phyloP scores from a whole-genome alignment of 2,888 invertebrate genomes.

The Cryptus viduatorius region DNA sequence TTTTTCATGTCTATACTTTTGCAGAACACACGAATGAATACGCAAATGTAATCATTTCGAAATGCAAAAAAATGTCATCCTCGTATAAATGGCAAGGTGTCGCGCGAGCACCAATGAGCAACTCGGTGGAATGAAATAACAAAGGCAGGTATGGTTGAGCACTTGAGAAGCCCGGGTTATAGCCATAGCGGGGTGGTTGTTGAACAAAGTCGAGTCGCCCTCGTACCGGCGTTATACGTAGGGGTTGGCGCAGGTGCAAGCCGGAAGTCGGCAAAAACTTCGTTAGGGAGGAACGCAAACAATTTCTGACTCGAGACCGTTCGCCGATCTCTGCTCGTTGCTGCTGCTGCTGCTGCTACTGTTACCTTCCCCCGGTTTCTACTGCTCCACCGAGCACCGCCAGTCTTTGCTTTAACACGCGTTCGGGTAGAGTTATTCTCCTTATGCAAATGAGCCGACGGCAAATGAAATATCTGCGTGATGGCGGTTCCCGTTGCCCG shows the following conservation, averaged over 20 bases:
- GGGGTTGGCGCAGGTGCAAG: constrained; percentile 76
- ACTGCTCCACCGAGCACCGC: constrained; percentile 48
- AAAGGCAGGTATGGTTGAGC: constrained; percentile 58
- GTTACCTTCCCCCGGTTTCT: constrained; percentile 39
- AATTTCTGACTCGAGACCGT: constrained; percentile 75
- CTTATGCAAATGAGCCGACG: constrained; percentile 78
- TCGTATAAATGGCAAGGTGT: neutral
- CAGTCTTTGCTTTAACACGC: constrained; percentile 69
- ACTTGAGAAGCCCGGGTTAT: constrained; percentile 57
- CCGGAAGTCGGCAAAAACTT: constrained; percentile 79
- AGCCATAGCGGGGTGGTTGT: neutral
- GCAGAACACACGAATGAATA: neutral
- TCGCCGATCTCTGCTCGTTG: constrained; percentile 69
- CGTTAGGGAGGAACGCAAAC: constrained; percentile 79
- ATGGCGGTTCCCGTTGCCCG: constrained; percentile 56
- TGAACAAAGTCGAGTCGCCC: constrained; percentile 54
- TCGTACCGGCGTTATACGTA: constrained; percentile 65
- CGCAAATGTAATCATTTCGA: neutral
- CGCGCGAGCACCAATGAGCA: constrained; percentile 54
- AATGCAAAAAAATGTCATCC: neutral
- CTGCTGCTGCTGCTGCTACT: constrained; percentile 33
- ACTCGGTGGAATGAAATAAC: constrained; percentile 65
- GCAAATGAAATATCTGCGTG: constrained; percentile 72
- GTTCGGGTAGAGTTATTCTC: constrained; percentile 75
- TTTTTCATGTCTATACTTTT: too few species aligned